A percentile compares a stretch with the other conserved stretches of the same genome.
Conservation (phyloP, 1,140 invertebrate species). For the Venturia canescens region DNA sequence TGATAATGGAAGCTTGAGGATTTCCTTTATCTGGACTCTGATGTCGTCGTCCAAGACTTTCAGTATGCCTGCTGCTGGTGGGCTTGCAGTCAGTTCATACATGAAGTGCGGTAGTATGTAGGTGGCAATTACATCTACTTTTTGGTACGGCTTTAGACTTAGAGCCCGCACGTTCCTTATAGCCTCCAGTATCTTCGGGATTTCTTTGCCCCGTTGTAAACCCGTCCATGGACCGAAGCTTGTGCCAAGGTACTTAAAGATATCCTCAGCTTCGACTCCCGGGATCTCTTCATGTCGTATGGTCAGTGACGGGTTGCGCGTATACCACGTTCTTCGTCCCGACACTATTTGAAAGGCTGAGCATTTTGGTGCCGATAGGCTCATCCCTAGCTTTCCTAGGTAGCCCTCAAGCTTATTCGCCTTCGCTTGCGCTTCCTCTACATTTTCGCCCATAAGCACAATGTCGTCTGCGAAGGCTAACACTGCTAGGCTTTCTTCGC, state of each 20-base stretch:
- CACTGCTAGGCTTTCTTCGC: conserved; percentile 49
- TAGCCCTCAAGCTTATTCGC: not conserved
- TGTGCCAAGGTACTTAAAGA: conserved; percentile 34
- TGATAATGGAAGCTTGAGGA: conserved; percentile 18
- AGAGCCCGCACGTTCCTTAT: conserved; percentile 17
- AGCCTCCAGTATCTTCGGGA: not conserved
- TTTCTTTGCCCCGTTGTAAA: not conserved
- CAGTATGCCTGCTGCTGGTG: not conserved
- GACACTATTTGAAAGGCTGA: conserved; percentile 27
- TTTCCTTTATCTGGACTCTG: conserved; percentile 17
- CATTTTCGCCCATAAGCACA: conserved; percentile 56
- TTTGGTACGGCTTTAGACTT: conserved; percentile 31
- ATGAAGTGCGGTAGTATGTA: conserved; percentile 27
- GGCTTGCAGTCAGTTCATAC: not conserved
- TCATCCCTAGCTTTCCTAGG: conserved; percentile 32
- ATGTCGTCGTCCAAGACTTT: not conserved
- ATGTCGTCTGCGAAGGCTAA: conserved; percentile 73
- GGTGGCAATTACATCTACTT: not conserved
- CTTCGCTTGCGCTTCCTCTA: not conserved
- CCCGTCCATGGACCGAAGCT: conserved; percentile 46
- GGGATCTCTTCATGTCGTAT: conserved; percentile 26
- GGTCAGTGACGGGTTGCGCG: conserved; percentile 34
- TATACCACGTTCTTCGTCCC: conserved; percentile 37
- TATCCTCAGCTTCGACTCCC: not conserved
- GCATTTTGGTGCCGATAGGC: conserved; percentile 40